Evolutionary conservation across 92 coral and sea anemone genomes (phyloP).

Genomic region (Diadumene lineata): DNA sequence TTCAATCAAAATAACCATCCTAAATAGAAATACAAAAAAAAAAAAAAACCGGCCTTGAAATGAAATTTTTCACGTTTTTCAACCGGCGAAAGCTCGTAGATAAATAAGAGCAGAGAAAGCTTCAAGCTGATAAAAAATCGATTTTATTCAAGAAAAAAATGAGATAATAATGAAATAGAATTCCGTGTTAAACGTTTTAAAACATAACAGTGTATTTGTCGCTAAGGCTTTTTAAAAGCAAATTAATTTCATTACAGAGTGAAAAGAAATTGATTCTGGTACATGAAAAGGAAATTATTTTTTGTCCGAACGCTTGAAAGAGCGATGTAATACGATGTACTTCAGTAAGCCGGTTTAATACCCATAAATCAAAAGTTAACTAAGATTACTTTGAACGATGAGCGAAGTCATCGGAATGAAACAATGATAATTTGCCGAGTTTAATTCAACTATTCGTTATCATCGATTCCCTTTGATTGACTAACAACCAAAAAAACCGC

Average conservation of each 20-base stretch:
- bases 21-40: background rate
- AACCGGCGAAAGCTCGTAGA: no score
- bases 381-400: background rate
- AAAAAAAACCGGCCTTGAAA: background rate
- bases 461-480: background rate
- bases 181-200: background rate
- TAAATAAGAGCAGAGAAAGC: no score
- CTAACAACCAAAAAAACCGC: background rate
- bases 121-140: background rate
- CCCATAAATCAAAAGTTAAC: constrained; percentile 13
- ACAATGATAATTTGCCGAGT: constrained; percentile 7
- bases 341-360: background rate
- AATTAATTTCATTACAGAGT: background rate
- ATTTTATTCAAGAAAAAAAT: constrained; percentile 4
- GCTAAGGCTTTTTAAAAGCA: background rate
- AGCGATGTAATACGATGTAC: no score
- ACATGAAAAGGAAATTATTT: background rate
- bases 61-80: background rate
- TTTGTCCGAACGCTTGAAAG: background rate
- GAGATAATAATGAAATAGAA: constrained; percentile 4
- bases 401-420: background rate
- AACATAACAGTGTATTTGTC: background rate
- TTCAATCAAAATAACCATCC: background rate
- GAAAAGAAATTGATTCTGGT: background rate
- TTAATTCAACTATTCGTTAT: constrained; percentile 11